These are phyloP conservation scores for Trogon melanurus DNA, from an alignment of 2,113 vertebrate species.

Conservation along the genomic window DNA sequence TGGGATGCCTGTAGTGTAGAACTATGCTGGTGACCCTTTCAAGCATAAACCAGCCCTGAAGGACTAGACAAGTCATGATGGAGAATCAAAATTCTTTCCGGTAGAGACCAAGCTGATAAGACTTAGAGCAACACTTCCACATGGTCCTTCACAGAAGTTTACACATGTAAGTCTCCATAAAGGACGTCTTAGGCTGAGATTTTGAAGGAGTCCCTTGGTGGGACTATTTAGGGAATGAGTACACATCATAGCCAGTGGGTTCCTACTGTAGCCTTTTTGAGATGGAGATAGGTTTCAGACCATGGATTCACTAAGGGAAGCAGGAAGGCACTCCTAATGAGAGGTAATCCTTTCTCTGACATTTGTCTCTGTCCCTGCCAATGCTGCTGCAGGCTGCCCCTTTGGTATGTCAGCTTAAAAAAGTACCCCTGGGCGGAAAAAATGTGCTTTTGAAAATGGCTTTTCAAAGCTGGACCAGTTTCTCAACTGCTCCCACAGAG, in stretches of 20 bases:
- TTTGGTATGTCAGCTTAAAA: background rate
- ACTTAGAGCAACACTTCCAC: background rate
- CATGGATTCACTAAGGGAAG: background rate
- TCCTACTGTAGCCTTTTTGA: background rate
- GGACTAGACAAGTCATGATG: rapidly evolving
- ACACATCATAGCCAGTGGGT: background rate
- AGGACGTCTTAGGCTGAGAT: background rate
- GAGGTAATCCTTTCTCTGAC: background rate
- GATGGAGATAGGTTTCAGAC: background rate
- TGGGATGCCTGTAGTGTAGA: background rate
- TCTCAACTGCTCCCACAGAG: background rate
- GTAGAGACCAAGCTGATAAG: background rate
- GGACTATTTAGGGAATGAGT: background rate
- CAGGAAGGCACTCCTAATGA: background rate
- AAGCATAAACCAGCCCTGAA: background rate
- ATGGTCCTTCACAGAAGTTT: background rate
- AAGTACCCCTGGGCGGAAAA: background rate
- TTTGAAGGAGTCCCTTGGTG: background rate
- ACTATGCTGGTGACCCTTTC: background rate
- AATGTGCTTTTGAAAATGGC: background rate
- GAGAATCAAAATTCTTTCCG: background rate
- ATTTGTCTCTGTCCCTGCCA: background rate
- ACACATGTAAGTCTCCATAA: rapidly evolving
- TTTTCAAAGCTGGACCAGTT: background rate
- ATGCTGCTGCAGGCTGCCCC: background rate